These are phyloP conservation scores for Sminthopsis crassicaudata DNA, from an alignment of 2,113 vertebrate species.

Conservation along the genomic window DNA sequence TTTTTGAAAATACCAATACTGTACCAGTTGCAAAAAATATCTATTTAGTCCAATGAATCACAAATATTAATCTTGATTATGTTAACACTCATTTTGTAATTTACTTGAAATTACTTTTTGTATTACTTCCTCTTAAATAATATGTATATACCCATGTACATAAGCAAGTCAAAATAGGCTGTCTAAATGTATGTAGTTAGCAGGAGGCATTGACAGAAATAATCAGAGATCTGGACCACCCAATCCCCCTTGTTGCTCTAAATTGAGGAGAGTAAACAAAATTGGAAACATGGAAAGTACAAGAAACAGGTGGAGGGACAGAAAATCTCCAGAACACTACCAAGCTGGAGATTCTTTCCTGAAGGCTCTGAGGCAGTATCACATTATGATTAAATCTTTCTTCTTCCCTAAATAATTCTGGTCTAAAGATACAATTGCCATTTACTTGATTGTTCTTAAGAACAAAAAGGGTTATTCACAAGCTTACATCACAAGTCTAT, in stretches of 20 bases:
- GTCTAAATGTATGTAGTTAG: not conserved
- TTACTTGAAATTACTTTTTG: not conserved
- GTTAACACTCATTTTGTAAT: not conserved
- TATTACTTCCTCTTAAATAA: not conserved
- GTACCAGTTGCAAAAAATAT: not conserved
- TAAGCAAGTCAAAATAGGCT: not conserved
- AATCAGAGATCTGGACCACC: not conserved
- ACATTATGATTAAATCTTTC: not conserved
- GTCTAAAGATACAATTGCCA: no score
- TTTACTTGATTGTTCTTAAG: not conserved
- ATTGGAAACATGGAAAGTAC: not conserved
- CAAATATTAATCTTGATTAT: not conserved
- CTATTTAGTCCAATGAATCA: not conserved
- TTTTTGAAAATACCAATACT: not conserved
- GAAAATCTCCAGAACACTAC: not conserved
- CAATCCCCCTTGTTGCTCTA: not conserved
- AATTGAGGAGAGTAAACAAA: not conserved
- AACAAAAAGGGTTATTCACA: not conserved
- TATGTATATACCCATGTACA: not conserved
- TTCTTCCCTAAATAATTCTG: not conserved
- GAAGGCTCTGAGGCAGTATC: not conserved
- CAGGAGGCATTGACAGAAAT: not conserved
- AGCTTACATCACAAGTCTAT: not conserved
- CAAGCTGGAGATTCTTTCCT: not conserved
- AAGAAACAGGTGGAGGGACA: not conserved